Conservation (phyloP, 2,797 vertebrate species). For the Premnoplex brunnescens region DNA sequence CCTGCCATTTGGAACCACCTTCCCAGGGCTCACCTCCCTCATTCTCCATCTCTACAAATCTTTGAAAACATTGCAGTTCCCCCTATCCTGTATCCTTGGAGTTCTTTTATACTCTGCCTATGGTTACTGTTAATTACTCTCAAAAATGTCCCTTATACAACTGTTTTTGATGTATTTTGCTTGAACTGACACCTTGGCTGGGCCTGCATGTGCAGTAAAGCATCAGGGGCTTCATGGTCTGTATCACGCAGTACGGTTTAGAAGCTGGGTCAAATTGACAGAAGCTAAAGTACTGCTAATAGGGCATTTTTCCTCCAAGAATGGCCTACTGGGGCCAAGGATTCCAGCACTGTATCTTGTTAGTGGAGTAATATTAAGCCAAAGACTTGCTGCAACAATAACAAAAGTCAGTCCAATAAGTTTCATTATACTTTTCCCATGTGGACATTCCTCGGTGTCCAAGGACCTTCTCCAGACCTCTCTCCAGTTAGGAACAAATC, state of each 20-base stretch:
- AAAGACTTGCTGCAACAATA: not conserved
- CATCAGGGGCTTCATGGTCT: not conserved
- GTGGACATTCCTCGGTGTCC: not conserved
- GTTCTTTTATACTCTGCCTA: not conserved
- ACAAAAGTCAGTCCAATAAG: not conserved
- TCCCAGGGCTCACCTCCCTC: not conserved
- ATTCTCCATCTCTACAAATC: not conserved
- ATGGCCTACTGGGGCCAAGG: not conserved
- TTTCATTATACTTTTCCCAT: not conserved
- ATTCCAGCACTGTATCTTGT: slow-evolving; percentile 1
- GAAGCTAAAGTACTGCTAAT: not conserved
- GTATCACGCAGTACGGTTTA: not conserved
- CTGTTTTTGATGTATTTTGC: not conserved
- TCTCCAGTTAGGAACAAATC: not conserved
- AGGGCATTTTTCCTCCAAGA: not conserved
- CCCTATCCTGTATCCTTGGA: not conserved
- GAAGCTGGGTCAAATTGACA: not conserved
- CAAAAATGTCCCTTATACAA: not conserved
- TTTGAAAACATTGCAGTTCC: not conserved
- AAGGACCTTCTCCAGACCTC: not conserved
- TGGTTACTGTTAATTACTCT: not conserved
- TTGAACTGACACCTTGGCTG: not conserved
- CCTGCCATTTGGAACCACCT: not conserved
- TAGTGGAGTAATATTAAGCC: not conserved
- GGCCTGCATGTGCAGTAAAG: not conserved